Conservation (phyloP, 2,888 invertebrate genomes). For the Heliconius charithonia region DNA sequence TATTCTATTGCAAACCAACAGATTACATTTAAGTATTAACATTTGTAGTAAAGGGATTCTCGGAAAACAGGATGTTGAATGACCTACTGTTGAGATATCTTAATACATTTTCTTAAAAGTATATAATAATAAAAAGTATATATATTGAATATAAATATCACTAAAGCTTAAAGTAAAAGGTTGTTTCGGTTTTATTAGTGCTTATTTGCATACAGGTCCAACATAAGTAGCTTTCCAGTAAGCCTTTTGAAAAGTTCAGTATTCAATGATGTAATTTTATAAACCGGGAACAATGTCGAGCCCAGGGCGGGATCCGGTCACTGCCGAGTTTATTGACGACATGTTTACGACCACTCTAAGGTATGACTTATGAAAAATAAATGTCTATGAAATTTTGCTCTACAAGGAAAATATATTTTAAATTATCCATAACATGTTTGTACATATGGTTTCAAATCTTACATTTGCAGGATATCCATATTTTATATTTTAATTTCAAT, state of each 20-base stretch:
- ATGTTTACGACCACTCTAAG: slow-evolving; percentile 63
- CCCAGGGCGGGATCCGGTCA: slow-evolving; percentile 58
- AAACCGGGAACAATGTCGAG: slow-evolving; percentile 64
- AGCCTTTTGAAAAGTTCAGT: slow-evolving; percentile 55
- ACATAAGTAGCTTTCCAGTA: slow-evolving; percentile 27
- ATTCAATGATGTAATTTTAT: slow-evolving; percentile 64
- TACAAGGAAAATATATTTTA: slow-evolving; percentile 6
- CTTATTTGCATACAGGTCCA: slow-evolving; percentile 22
- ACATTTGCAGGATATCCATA: not conserved
- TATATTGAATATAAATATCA: slow-evolving; percentile 3
- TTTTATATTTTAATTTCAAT: not conserved
- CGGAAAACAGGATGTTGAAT: slow-evolving; percentile 35
- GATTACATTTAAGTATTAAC: slow-evolving; percentile 54
- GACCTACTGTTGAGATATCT: not conserved
- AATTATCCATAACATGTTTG: not conserved
- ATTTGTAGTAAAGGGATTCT: slow-evolving; percentile 41
- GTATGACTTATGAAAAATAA: slow-evolving; percentile 59
- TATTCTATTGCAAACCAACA: slow-evolving; percentile 59
- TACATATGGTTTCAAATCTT: not conserved
- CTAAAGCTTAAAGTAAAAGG: slow-evolving; percentile 6
- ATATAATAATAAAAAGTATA: too few species aligned
- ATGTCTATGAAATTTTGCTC: slow-evolving; percentile 44
- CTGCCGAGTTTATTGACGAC: slow-evolving; percentile 65
- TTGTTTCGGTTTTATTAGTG: slow-evolving; percentile 3
- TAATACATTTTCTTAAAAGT: not conserved